Percentiles rank a stretch among this genome's conserved stretches.
Evolutionary conservation across 2,888 invertebrate species (phyloP).

Genomic region (Acleris emargana): DNA sequence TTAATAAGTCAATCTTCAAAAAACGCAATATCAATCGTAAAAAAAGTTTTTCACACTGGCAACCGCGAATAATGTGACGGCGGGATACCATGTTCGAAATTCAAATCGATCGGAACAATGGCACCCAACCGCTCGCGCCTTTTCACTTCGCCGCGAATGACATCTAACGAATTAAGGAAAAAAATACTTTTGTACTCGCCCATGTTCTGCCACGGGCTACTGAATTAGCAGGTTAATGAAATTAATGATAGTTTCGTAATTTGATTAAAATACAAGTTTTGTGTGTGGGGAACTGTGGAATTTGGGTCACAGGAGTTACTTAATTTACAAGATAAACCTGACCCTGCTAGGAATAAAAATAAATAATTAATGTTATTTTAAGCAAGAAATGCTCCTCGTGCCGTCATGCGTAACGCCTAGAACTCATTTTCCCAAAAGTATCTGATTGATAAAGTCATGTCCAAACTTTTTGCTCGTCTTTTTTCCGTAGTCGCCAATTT

Average conservation of each 20-base stretch:
- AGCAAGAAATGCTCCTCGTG: too few species aligned
- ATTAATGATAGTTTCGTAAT: slow-evolving; percentile 48
- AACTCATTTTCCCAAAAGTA: too few species aligned
- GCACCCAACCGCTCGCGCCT: slow-evolving; percentile 72
- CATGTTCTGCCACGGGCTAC: slow-evolving; percentile 64
- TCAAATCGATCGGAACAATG: slow-evolving; percentile 75
- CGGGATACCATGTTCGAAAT: slow-evolving; percentile 73
- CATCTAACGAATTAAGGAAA: slow-evolving; percentile 62
- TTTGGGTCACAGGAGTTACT: slow-evolving; percentile 1
- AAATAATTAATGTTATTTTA: too few species aligned
- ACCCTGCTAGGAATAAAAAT: too few species aligned
- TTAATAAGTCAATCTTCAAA: slow-evolving; percentile 55
- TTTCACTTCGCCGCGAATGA: slow-evolving; percentile 65
- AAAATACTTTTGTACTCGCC: slow-evolving; percentile 57
- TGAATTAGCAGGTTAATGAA: slow-evolving; percentile 64
- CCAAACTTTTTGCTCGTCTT: too few species aligned
- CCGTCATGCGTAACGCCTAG: too few species aligned
- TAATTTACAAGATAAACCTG: background rate
- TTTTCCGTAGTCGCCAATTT: too few species aligned
- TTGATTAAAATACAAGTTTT: slow-evolving; percentile 51
- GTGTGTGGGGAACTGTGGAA: slow-evolving; percentile 43
- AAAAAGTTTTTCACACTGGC: slow-evolving; percentile 69
- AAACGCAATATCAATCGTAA: slow-evolving; percentile 62
- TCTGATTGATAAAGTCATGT: too few species aligned
- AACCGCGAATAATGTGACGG: slow-evolving; percentile 76